Conservation (phyloP, 2,113 vertebrate genomes). For the Drymodes brunneopygia region DNA sequence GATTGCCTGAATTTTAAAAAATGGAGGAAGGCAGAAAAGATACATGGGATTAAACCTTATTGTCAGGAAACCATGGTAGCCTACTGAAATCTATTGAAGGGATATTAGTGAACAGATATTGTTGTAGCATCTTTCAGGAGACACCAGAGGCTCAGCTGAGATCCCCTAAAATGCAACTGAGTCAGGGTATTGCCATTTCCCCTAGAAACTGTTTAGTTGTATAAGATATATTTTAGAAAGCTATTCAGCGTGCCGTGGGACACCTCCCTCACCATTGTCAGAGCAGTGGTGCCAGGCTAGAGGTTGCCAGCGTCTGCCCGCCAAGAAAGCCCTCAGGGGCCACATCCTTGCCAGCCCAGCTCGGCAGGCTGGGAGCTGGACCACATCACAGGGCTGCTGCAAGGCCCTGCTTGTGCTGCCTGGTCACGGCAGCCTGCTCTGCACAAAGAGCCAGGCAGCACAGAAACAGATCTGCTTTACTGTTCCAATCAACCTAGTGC, state of each 20-base stretch:
- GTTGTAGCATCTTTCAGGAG: neutral
- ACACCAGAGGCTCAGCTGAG: neutral
- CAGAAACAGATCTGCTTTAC: neutral
- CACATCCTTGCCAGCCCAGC: fast-evolving
- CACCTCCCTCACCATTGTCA: neutral
- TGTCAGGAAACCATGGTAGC: neutral
- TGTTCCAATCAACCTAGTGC: neutral
- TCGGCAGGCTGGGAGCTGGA: neutral
- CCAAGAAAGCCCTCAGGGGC: neutral
- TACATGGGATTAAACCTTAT: neutral
- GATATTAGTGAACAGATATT: neutral
- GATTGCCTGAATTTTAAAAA: neutral
- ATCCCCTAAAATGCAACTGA: neutral
- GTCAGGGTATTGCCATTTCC: neutral
- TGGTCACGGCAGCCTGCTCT: neutral
- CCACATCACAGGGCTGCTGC: fast-evolving
- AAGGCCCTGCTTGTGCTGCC: neutral
- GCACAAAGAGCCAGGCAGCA: neutral
- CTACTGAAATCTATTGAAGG: neutral
- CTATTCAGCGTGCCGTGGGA: neutral
- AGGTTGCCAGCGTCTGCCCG: fast-evolving
- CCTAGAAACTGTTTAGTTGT: neutral
- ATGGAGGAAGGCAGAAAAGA: neutral
- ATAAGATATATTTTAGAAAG: neutral
- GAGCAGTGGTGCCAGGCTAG: neutral